Evolutionary conservation across 2,113 vertebrate genomes (phyloP).

Genomic region (Syngnathoides biaculeatus): DNA sequence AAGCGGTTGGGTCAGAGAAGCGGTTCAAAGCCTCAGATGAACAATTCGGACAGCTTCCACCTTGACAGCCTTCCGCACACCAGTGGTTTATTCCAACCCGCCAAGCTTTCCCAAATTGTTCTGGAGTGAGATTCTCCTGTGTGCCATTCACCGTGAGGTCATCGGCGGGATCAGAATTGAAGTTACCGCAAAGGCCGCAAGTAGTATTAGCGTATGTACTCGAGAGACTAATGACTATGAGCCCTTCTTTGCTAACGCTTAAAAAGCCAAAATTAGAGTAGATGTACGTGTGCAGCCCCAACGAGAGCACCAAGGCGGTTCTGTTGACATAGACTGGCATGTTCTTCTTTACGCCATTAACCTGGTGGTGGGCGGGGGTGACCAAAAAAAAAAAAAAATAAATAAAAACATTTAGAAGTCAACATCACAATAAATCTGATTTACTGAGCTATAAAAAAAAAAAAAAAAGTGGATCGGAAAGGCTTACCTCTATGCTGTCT

Average conservation of each 20-base stretch:
- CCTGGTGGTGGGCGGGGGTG: slow-evolving; percentile 52
- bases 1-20: slow-evolving; percentile 32
- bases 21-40: slow-evolving; percentile 19
- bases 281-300: slow-evolving; percentile 26
- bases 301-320: slow-evolving; percentile 20
- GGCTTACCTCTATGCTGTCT: slow-evolving; percentile 23
- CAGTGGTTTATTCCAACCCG: slow-evolving; percentile 21
- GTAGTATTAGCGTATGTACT: slow-evolving; percentile 31
- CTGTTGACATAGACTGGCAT: slow-evolving; percentile 22
- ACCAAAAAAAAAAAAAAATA: slow-evolving; percentile 31
- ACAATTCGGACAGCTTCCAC: slow-evolving; percentile 49
- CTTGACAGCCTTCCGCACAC: slow-evolving; percentile 40
- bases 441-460: too few relatives aligned
- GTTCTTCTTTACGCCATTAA: slow-evolving; percentile 27
- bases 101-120: slow-evolving; percentile 24
- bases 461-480: too few relatives aligned
- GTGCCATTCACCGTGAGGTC: slow-evolving; percentile 21
- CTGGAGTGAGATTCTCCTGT: slow-evolving; percentile 10
- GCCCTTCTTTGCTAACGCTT: slow-evolving; percentile 23
- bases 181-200: slow-evolving; percentile 46
- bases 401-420: slow-evolving; percentile 5
- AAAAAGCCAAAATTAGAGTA: slow-evolving; percentile 32
- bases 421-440: not conserved
- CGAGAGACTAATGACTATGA: slow-evolving; percentile 20
- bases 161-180: slow-evolving; percentile 32